These are phyloP conservation scores for Drosophila guanche DNA, from an alignment of 1,140 invertebrate genomes.

Conservation along the genomic window DNA sequence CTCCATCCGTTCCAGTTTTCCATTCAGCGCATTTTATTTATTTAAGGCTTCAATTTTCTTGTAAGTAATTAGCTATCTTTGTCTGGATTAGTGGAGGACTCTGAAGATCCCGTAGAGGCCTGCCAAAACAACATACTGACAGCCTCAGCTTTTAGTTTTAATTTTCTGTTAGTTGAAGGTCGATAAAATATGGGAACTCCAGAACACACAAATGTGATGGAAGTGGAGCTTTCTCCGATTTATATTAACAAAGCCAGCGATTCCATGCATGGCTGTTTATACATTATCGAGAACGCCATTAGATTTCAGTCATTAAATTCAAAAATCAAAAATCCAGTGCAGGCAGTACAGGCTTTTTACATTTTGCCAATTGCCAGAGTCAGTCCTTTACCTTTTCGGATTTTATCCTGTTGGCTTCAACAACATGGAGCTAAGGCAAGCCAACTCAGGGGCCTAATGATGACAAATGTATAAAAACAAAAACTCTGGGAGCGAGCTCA, in stretches of 20 bases:
- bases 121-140: conserved; percentile 47
- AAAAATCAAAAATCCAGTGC: conserved; percentile 21
- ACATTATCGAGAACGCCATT: not conserved
- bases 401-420: conserved; percentile 16
- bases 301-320: not conserved
- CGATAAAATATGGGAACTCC: conserved; percentile 2
- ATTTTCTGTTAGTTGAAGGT: conserved; percentile 15
- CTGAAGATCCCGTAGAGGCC: conserved; percentile 53
- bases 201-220: not conserved
- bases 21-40: conserved; percentile 74
- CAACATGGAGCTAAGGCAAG: conserved; percentile 13
- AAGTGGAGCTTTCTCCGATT: not conserved
- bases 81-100: conserved; percentile 70
- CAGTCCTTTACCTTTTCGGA: conserved; percentile 28
- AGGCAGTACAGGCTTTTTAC: conserved; percentile 29
- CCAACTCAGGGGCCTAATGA: conserved; percentile 66
- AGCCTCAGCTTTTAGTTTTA: conserved; percentile 32
- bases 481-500: conserved; percentile 50
- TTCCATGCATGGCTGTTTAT: not conserved
- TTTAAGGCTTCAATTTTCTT: conserved; percentile 79
- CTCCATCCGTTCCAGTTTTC: conserved; percentile 55
- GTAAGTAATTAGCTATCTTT: conserved; percentile 78
- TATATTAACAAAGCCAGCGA: no score
- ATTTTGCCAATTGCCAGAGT: conserved; percentile 36
- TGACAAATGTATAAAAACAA: conserved; percentile 72